Base-by-base conservation (phyloP, 2,113 vertebrate genomes). In the Marcusenius ussheri region DNA sequence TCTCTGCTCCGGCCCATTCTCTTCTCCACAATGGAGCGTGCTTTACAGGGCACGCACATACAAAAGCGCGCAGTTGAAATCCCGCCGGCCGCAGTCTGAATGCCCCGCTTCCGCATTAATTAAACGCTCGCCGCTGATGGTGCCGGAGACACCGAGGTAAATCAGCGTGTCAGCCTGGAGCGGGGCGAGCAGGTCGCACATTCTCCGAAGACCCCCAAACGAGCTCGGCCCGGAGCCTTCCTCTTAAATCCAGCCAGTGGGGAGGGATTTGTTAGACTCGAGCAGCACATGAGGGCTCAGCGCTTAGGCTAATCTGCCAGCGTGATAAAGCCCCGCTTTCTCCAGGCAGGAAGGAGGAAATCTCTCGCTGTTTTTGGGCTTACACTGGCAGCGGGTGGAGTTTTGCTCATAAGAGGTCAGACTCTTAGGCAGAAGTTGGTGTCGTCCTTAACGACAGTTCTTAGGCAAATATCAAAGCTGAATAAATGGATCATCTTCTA, bases 171-270 rank as follows among this genome's bases (percentile, higher is more conserved):
- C 85, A 21, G 85, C 85, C 85, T 87, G 31, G 49, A 31, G 56
- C 56, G 17, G 42, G 42, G 9, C 19, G 21, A 66, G 46, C 62
- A 31, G 49, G 70, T 89, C 31, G 6, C 49, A 74, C 35, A 80
- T 42, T 89, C 47, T 70, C 49, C 46, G 3, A 13, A n/a, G 62
- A 50, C 88, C 49, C 47, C 9, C 27, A 62, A 8, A 51, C 46
- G 24, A 24, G 42, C n/a, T 47, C 45, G 17, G 58, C 66, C 45
- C n/a, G 42, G 15, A 50, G 66, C 88, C 17, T 83, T 24, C n/a
- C 47, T 89, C 58, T 51, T 77, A 53, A 56, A 49, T 50, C 58
- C 87, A 42, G 51, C 87, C 87, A 39, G 49, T 88, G 56, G 53
- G n/a, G 47, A 77, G 66, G 46, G 88, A 35, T 89, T 89, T 89